Evolutionary conservation across 1,140 invertebrate species (phyloP).

Genomic region (Formica exsecta): DNA sequence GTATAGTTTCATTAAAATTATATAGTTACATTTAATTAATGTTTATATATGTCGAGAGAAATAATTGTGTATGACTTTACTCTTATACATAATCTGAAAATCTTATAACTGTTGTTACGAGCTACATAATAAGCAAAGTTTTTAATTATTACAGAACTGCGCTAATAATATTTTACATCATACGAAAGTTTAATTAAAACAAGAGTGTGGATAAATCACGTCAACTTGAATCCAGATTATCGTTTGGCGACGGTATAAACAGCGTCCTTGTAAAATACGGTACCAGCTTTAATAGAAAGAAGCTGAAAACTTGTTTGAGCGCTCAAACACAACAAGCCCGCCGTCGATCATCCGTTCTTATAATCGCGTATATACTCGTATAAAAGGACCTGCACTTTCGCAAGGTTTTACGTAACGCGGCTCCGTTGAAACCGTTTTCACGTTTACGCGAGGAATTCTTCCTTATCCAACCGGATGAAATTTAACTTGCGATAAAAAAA

Average conservation of each 20-base stretch:
- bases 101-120: not conserved
- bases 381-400: conserved; percentile 37
- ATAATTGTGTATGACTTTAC: not conserved
- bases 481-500: conserved; percentile 51
- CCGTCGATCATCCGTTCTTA: conserved; percentile 15
- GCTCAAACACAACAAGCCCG: not conserved
- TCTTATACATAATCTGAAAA: not conserved
- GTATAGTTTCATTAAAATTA: not conserved
- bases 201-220: not conserved
- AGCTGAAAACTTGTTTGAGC: conserved; percentile 7
- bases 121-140: conserved; percentile 40
- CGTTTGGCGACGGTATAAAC: not conserved
- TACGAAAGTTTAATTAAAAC: conserved; percentile 29
- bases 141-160: conserved; percentile 7
- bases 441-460: not conserved
- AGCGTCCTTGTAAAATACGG: not conserved
- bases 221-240: conserved; percentile 1
- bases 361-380: not conserved
- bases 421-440: conserved; percentile 17
- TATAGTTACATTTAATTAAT: not conserved
- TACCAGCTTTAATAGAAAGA: not conserved
- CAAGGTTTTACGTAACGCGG: conserved; percentile 38
- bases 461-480: conserved; percentile 29
- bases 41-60: not conserved
- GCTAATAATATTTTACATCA: not conserved